Evolutionary conservation across 2,888 invertebrate genomes (phyloP).

Genomic region (Latheticus oryzae): DNA sequence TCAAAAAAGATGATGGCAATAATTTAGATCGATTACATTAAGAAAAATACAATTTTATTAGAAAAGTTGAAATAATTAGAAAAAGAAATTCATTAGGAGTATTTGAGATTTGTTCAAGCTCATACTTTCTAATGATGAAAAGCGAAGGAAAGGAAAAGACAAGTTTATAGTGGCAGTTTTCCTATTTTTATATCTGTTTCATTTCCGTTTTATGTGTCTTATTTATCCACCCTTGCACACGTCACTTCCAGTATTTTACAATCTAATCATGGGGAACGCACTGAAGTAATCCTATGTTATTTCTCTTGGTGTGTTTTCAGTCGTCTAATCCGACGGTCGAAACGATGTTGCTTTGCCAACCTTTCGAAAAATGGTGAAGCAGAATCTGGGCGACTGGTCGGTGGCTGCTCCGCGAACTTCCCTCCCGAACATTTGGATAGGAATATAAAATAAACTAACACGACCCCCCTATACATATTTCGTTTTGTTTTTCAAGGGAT

Average conservation of each 20-base stretch:
- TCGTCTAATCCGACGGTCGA: constrained; percentile 48
- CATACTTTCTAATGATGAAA: constrained; percentile 44
- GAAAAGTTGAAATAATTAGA: too few relatives aligned
- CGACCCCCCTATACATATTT: constrained; percentile 61
- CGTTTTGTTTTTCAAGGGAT: constrained; percentile 62
- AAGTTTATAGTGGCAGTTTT: constrained; percentile 64
- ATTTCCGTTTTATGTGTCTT: constrained; percentile 67
- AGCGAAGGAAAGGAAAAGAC: constrained; percentile 49
- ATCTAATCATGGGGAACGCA: constrained; percentile 69
- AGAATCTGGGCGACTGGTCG: constrained; percentile 50
- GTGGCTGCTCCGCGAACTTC: constrained; percentile 57
- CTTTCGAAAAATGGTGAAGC: constrained; percentile 24
- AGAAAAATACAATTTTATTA: too few relatives aligned
- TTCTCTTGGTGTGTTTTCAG: constrained; percentile 65
- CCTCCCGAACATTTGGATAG: constrained; percentile 64
- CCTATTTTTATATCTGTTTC: constrained; percentile 67
- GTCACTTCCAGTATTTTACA: constrained; percentile 69
- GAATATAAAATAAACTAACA: constrained; percentile 67
- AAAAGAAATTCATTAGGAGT: too few relatives aligned
- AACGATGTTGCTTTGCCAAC: constrained; percentile 25
- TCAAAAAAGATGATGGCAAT: too few relatives aligned
- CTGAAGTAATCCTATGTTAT: constrained; percentile 67
- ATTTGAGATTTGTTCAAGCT: too few relatives aligned
- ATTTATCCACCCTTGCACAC: constrained; percentile 68
- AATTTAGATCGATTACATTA: too few relatives aligned